Conservation (phyloP, 2,888 invertebrate genomes). For the Geotrupes spiniger region DNA sequence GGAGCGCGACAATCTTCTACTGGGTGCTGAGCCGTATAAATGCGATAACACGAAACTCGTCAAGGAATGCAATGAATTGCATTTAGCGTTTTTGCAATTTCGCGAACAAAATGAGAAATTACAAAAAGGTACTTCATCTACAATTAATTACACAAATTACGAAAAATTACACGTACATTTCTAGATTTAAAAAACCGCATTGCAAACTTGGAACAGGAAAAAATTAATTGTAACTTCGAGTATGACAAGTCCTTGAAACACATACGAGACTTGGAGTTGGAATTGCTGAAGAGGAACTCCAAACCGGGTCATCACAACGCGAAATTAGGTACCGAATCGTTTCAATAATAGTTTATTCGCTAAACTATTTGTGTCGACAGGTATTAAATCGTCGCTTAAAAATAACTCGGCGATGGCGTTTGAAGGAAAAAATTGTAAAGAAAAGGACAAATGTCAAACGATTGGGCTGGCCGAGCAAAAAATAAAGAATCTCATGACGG, state of each 20-base stretch:
- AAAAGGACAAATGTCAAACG: constrained; percentile 43
- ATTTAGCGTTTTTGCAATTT: constrained; percentile 62
- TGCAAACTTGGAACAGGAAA: constrained; percentile 55
- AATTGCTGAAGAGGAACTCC: constrained; percentile 31
- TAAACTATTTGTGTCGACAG: neutral
- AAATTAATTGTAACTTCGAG: constrained; percentile 57
- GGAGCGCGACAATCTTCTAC: constrained; percentile 67
- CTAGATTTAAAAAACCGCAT: constrained; percentile 54
- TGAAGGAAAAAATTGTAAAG: constrained; percentile 43
- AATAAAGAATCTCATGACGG: constrained; percentile 47
- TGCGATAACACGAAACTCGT: constrained; percentile 76
- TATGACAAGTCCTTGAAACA: constrained; percentile 58
- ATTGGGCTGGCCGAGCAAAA: constrained; percentile 44
- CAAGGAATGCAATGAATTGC: constrained; percentile 71
- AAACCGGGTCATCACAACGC: constrained; percentile 14
- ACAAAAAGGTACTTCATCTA: constrained; percentile 54
- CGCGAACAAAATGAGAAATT: constrained; percentile 64
- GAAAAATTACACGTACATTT: constrained; percentile 20
- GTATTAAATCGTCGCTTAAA: constrained; percentile 18
- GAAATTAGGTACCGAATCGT: constrained; percentile 10
- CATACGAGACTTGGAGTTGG: constrained; percentile 55
- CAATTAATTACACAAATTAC: neutral
- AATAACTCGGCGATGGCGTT: constrained; percentile 40
- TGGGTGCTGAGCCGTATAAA: constrained; percentile 75
- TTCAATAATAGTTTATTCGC: neutral